phyloP scores from a whole-genome alignment of 2,113 vertebrate species.

The Aegotheles bennettii region DNA sequence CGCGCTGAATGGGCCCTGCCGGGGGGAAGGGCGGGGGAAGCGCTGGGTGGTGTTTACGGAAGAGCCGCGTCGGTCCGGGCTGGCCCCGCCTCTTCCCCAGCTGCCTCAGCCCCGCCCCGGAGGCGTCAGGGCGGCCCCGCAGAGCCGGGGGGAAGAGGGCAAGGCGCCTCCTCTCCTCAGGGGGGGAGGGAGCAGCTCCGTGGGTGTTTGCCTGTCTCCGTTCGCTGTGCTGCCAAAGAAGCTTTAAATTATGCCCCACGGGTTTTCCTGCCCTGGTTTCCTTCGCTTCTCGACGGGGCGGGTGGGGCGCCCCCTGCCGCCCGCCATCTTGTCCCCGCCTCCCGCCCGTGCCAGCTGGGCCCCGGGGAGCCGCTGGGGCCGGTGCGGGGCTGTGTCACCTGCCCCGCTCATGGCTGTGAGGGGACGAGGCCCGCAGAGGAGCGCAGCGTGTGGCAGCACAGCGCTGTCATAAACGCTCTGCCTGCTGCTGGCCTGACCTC shows the following conservation, averaged over 20 bases:
- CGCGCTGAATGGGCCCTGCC: neutral
- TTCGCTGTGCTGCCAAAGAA: neutral
- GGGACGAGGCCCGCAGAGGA: neutral
- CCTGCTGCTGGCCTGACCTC: neutral
- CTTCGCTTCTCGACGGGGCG: accelerated
- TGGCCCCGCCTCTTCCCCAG: neutral
- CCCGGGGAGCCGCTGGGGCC: neutral
- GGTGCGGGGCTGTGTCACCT: neutral
- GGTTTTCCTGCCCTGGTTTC: neutral
- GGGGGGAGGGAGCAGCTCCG: accelerated
- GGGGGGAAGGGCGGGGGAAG: neutral
- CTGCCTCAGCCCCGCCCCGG: neutral
- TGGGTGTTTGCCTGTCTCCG: accelerated
- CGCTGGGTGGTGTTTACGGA: conserved; percentile 59
- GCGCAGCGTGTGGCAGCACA: neutral
- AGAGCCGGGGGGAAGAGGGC: accelerated
- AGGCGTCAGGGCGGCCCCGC: accelerated
- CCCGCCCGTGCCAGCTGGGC: neutral
- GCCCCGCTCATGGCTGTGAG: neutral
- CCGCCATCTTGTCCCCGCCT: neutral
- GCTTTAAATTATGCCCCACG: neutral
- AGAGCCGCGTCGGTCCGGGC: neutral
- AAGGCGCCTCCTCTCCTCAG: accelerated
- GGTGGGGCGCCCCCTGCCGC: neutral
- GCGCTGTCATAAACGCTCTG: neutral